Evolutionary conservation across 30 jellyfish, hydroid and myxozoan species (phyloP).

Genomic region (Pseudorhiza aurosa): DNA sequence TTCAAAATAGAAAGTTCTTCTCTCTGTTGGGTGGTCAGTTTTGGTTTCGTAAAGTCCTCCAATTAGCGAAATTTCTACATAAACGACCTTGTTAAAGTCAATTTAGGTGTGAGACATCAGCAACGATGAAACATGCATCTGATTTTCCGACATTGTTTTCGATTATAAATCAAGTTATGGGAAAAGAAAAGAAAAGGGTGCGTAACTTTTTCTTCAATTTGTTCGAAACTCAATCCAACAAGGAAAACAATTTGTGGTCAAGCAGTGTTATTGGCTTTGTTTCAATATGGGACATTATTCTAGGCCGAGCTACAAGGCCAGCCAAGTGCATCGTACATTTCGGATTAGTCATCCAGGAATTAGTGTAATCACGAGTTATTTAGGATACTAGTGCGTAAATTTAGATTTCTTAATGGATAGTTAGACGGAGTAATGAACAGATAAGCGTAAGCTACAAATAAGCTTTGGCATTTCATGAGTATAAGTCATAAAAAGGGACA

Average conservation of each 20-base stretch:
- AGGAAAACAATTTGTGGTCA: constrained; percentile 17
- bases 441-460: too few relatives aligned
- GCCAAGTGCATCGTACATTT: not conserved
- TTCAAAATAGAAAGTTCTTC: not conserved
- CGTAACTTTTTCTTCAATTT: constrained; percentile 28
- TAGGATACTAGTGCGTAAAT: not conserved
- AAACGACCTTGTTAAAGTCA: constrained; percentile 1
- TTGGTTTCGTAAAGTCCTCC: not conserved
- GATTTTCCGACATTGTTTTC: constrained; percentile 37
- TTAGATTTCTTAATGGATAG: not conserved
- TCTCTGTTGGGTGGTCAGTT: constrained; percentile 18
- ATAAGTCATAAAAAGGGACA: too few relatives aligned
- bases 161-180: constrained; percentile 4
- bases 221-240: not conserved
- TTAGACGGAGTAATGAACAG: constrained; percentile 2
- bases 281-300: not conserved
- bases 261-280: not conserved
- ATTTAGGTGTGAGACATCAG: not conserved
- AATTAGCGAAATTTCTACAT: not conserved
- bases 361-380: not conserved
- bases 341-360: not conserved
- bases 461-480: too few relatives aligned
- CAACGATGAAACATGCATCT: not conserved
- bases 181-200: not conserved
- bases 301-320: constrained; percentile 1